Base-by-base conservation (phyloP, 2,113 vertebrate species). In the Pollachius pollachius region DNA sequence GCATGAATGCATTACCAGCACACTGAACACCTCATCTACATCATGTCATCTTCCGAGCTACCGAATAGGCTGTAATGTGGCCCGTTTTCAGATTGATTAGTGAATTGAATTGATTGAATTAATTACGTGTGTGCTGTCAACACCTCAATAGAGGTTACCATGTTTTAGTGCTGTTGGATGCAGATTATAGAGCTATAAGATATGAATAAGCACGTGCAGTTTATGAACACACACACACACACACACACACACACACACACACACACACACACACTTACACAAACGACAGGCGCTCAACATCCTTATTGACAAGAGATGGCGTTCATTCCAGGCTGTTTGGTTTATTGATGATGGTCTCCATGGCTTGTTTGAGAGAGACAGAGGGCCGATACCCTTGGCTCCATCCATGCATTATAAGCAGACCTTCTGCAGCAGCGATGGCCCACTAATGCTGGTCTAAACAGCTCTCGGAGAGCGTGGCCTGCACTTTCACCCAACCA, bases 391-490 rank as follows among this genome's bases (percentile, higher is more conserved):
- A 6, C 54, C 54, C 54, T n/a, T 7, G 34, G 21, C n/a, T 62
- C 70, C 37, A 83, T 79, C 78, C 80, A 54, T 61, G 12, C 56
- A 69, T 71, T 30, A 71, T 78, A 83, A 82, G 64, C 72, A 75
- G 34, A 66, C 75, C 62, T 68, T 76, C 76, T 85, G 79, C 81
- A 79, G 71, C 65, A 64, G 68, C 56, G 1, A 48, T 6, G 8
- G 41, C 7, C 65, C 74, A 75, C 74, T 81, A 79, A 64, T 67
- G 58, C 60, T 15, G 25, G 65, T 64, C 69, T 81, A 72, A 81
- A 75, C 62, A 63, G 66, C 76, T 77, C 83, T 75, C 84, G 77
- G 78, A 80, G 67, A 69, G 57, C 23, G 63, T 30, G 52, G 27
- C 75, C 62, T 52, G 25, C 68, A 57, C 67, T 1, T 30, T 23